Conservation (phyloP, 1,140 invertebrate genomes). For the Gonioctena quinquepunctata region DNA sequence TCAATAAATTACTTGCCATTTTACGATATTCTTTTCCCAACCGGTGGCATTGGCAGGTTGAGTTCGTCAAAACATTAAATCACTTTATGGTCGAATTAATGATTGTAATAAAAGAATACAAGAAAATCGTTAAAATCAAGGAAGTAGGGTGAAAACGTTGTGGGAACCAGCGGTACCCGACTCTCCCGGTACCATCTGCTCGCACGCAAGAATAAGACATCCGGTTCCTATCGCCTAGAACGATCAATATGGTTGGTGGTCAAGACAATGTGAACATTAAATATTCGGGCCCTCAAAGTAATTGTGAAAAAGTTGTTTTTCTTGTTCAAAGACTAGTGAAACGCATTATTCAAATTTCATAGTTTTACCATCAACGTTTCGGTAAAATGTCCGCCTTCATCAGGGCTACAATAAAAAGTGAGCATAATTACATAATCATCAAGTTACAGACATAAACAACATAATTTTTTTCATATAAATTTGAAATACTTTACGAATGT, state of each 20-base stretch:
- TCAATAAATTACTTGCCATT: neutral
- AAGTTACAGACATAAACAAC: too few species aligned
- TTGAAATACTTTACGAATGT: too few species aligned
- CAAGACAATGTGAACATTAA: too few species aligned
- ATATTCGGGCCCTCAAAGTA: too few species aligned
- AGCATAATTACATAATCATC: too few species aligned
- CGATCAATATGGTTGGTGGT: neutral
- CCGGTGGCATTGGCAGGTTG: neutral
- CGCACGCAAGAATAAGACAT: constrained; percentile 28
- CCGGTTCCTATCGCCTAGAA: constrained; percentile 22
- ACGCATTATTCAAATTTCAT: too few species aligned
- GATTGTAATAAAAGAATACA: constrained; percentile 21
- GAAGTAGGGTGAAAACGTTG: constrained; percentile 16
- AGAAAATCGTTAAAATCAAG: constrained; percentile 22
- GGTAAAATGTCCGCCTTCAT: too few species aligned
- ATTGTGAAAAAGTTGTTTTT: too few species aligned
- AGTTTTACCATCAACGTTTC: too few species aligned
- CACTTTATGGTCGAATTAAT: constrained; percentile 23
- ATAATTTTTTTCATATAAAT: too few species aligned
- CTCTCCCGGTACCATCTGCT: constrained; percentile 28
- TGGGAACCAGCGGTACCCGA: constrained; percentile 22
- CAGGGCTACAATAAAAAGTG: too few species aligned
- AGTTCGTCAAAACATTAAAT: constrained; percentile 9
- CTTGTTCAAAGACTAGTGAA: too few species aligned
- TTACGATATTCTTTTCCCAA: neutral